These are phyloP conservation scores for Eristalinus aeneus DNA, from an alignment of 2,888 invertebrate genomes.

Conservation along the genomic window DNA sequence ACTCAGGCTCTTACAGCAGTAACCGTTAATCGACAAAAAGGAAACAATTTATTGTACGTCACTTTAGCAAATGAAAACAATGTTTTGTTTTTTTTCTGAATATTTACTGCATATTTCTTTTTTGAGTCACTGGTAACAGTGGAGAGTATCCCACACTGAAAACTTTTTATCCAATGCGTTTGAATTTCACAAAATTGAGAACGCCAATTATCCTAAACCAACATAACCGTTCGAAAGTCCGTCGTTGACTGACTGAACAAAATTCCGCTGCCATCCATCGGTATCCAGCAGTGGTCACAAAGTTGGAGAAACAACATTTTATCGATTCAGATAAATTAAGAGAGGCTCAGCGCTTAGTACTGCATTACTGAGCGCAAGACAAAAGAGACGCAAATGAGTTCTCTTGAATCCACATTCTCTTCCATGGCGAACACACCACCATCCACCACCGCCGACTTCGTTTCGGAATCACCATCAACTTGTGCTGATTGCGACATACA, in stretches of 20 bases:
- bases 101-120: background rate
- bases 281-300: slow-evolving; percentile 16
- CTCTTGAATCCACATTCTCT: background rate
- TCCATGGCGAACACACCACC: background rate
- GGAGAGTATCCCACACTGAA: slow-evolving; percentile 22
- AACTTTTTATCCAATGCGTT: slow-evolving; percentile 21
- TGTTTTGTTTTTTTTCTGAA: background rate
- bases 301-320: background rate
- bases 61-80: slow-evolving; percentile 11
- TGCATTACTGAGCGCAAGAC: background rate
- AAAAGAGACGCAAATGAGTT: background rate
- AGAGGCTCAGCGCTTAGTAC: background rate
- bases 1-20: background rate
- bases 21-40: background rate
- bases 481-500: background rate
- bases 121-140: background rate
- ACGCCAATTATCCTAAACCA: slow-evolving; percentile 28
- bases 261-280: background rate
- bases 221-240: slow-evolving; percentile 51
- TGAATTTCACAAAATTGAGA: slow-evolving; percentile 10
- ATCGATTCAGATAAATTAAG: slow-evolving; percentile 32
- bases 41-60: background rate
- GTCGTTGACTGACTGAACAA: slow-evolving; percentile 50
- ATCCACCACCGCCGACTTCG: background rate
- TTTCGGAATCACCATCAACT: background rate